Conservation (phyloP, 2,797 vertebrate genomes). For the Cynopterus sphinx region DNA sequence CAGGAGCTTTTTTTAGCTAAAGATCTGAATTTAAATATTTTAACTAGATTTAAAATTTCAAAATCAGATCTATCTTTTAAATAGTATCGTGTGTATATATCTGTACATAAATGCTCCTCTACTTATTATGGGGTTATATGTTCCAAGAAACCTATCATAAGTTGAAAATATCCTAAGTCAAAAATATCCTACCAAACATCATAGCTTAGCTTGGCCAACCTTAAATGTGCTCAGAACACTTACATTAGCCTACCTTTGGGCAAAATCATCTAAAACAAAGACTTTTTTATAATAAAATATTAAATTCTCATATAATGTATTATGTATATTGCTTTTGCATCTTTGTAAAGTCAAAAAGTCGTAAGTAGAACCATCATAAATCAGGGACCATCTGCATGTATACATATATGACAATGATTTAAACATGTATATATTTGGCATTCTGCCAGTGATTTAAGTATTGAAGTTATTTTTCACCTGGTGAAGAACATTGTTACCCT, state of each 20-base stretch:
- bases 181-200: not conserved
- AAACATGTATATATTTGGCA: not conserved
- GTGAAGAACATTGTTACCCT: not conserved
- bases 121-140: not conserved
- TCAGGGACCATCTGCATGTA: not conserved
- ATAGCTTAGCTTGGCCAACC: not conserved
- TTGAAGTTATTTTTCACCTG: not conserved
- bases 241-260: not conserved
- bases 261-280: not conserved
- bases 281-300: not conserved
- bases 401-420: not conserved
- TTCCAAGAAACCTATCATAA: not conserved
- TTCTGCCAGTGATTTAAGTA: not conserved
- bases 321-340: not conserved
- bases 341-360: not conserved
- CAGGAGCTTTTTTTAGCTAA: not conserved
- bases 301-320: not conserved
- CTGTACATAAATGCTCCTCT: not conserved
- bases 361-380: not conserved
- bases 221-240: not conserved
- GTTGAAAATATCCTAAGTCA: not conserved
- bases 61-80: slow-evolving; percentile 12
- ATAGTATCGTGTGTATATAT: not conserved
- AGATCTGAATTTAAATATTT: not conserved
- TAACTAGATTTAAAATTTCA: slow-evolving; percentile 15